phyloP scores from a whole-genome alignment of 2,797 vertebrate species.

The Margarornis squamiger region DNA sequence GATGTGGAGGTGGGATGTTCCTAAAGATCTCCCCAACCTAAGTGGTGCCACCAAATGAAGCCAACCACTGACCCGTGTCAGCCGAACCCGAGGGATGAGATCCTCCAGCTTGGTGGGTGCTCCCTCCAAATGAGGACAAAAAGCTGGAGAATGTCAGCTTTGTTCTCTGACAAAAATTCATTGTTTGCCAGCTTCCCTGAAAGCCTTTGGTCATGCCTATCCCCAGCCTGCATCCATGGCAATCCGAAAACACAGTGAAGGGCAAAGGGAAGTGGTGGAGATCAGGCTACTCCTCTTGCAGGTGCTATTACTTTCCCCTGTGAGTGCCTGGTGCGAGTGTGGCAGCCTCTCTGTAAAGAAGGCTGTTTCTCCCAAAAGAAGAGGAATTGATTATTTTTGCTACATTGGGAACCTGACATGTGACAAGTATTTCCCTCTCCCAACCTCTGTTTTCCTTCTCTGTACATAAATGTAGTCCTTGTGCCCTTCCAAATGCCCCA shows the following conservation, averaged over 20 bases:
- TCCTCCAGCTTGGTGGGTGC: fast-evolving
- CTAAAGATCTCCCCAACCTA: background rate
- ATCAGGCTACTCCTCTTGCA: background rate
- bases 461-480: background rate
- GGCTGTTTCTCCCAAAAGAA: background rate
- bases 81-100: fast-evolving
- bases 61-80: background rate
- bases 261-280: background rate
- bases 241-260: background rate
- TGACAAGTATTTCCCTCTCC: slow-evolving; percentile 42
- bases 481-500: background rate
- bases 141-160: slow-evolving; percentile 28
- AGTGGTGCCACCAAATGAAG: background rate
- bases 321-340: background rate
- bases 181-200: slow-evolving; percentile 16
- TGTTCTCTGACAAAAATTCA: slow-evolving; percentile 37
- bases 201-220: background rate
- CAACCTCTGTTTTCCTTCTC: background rate
- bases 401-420: background rate
- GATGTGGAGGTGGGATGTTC: background rate
- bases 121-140: background rate
- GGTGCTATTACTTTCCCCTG: background rate
- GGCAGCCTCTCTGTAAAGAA: slow-evolving; percentile 11
- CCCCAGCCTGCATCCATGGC: background rate
- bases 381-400: slow-evolving; percentile 31